Evolutionary conservation across 2,113 vertebrate genomes (phyloP).

Genomic region (Morone chrysops): DNA sequence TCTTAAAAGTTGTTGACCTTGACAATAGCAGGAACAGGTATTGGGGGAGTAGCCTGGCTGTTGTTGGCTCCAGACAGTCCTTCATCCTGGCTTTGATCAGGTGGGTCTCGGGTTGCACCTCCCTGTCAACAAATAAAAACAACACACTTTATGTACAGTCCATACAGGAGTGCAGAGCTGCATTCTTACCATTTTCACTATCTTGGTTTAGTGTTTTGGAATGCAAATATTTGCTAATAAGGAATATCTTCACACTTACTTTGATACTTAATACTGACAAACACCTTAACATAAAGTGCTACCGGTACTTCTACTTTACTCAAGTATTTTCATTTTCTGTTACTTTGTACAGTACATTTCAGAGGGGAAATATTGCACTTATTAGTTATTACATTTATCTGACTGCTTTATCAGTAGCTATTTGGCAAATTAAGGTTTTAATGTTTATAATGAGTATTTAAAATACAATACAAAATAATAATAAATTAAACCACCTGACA

Average conservation of each 20-base stretch:
- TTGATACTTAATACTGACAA: too few relatives aligned
- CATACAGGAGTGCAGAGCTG: neutral
- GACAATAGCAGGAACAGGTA: slow-evolving; percentile 84
- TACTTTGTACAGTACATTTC: neutral
- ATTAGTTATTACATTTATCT: neutral
- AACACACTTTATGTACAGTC: neutral
- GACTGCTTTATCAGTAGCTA: neutral
- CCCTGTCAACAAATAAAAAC: slow-evolving; percentile 59
- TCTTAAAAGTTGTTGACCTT: slow-evolving; percentile 85
- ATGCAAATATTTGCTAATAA: neutral
- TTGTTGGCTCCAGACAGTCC: slow-evolving; percentile 79
- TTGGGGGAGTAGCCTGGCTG: slow-evolving; percentile 77
- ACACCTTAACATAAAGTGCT: too few relatives aligned
- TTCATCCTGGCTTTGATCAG: slow-evolving; percentile 82
- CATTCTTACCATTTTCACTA: too few relatives aligned
- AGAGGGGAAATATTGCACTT: neutral
- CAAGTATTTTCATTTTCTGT: neutral
- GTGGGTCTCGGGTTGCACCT: slow-evolving; percentile 79
- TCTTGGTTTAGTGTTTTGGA: neutral
- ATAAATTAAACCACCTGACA: neutral
- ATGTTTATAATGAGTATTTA: neutral
- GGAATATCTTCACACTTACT: too few relatives aligned
- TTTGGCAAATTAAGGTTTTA: neutral
- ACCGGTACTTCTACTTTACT: neutral
- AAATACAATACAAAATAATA: neutral